Conservation (phyloP, 2,113 vertebrate genomes). For the Mandrillus leucophaeus region DNA sequence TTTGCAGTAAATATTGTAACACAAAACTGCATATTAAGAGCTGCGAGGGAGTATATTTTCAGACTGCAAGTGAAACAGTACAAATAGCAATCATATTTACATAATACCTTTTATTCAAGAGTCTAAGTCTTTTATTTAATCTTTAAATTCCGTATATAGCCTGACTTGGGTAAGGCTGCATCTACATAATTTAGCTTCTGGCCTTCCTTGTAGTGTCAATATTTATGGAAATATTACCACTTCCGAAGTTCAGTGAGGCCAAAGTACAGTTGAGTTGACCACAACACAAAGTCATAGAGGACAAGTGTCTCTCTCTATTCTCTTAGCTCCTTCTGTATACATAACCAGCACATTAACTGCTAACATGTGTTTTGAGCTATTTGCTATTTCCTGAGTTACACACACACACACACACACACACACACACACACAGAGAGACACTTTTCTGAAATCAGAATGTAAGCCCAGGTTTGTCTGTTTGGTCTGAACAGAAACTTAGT, state of each 20-base stretch:
- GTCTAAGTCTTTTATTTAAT: neutral
- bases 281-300: neutral
- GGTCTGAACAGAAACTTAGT: neutral
- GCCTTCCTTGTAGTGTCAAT: neutral
- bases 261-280: neutral
- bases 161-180: neutral
- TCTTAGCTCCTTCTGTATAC: neutral
- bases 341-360: neutral
- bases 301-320: neutral
- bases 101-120: neutral
- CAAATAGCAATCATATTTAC: neutral
- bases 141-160: neutral
- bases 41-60: slow-evolving; percentile 5
- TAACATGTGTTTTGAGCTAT: neutral
- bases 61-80: neutral
- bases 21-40: neutral
- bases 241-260: neutral
- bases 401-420: neutral
- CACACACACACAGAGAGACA: neutral
- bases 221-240: neutral
- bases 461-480: neutral
- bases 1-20: slow-evolving; percentile 26
- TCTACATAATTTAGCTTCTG: neutral
- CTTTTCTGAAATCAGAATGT: neutral
- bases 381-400: neutral